A percentile compares a stretch with the other conserved stretches of the same genome.
Conservation (phyloP, 2,113 vertebrate genomes). For the Eudyptes chrysolophus region DNA sequence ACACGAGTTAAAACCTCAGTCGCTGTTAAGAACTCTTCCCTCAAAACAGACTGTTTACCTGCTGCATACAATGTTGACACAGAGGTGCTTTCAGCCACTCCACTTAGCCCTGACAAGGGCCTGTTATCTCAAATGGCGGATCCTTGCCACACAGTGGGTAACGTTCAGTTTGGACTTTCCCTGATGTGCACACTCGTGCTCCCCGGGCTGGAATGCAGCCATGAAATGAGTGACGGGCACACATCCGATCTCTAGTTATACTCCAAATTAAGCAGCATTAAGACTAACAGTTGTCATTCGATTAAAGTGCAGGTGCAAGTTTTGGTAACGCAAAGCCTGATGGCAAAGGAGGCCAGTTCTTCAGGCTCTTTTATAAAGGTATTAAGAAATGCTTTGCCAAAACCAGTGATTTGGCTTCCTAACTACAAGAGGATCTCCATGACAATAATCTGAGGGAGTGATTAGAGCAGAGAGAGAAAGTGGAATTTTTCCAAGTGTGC, state of each 20-base stretch:
- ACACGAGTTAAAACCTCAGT: background rate
- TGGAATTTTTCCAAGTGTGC: slow-evolving; percentile 28
- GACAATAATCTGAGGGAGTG: slow-evolving; percentile 54
- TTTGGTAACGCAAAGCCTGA: background rate
- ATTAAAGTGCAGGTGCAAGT: background rate
- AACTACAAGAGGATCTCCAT: slow-evolving; percentile 9
- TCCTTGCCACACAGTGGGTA: background rate
- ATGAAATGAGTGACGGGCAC: background rate
- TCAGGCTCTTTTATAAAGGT: background rate
- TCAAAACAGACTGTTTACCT: background rate
- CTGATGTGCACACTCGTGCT: background rate
- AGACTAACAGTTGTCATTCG: background rate
- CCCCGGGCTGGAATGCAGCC: background rate
- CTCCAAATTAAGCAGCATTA: background rate
- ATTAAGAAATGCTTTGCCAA: background rate
- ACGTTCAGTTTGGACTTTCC: background rate
- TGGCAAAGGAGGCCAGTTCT: background rate
- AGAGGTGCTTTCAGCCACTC: background rate
- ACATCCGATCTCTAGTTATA: background rate
- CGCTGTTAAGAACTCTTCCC: background rate
- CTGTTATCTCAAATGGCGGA: background rate
- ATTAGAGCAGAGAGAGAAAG: slow-evolving; percentile 14
- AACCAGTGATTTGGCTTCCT: background rate
- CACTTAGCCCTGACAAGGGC: background rate
- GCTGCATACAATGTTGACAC: fast-evolving